Percentiles rank a stretch among this genome's conserved stretches.
Conservation (phyloP, 2,888 invertebrate genomes). For the Aphelenchoides bicaudatus region DNA sequence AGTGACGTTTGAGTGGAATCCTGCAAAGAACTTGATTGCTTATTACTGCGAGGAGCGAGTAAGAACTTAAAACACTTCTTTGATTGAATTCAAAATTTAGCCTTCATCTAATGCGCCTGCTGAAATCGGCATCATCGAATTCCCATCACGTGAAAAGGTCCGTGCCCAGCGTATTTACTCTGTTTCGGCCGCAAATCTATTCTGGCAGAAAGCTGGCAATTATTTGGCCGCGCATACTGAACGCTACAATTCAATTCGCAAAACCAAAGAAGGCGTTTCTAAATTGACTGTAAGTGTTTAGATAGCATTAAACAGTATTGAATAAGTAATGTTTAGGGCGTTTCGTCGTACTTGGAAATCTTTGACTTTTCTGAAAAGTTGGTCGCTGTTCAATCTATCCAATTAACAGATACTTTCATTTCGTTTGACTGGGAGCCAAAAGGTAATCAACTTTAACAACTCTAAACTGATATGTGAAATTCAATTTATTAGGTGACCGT, state of each 20-base stretch:
- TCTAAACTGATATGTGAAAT: background rate
- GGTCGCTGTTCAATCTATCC: conserved; percentile 93
- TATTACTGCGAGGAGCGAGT: conserved; percentile 94
- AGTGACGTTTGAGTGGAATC: conserved; percentile 95
- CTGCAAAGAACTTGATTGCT: conserved; percentile 81
- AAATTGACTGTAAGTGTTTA: conserved; percentile 74
- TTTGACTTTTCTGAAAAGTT: conserved; percentile 87
- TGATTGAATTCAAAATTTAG: conserved; percentile 17
- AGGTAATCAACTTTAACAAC: conserved; percentile 26
- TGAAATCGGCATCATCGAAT: conserved; percentile 52
- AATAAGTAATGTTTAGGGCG: conserved; percentile 60
- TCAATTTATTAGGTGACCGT: conserved; percentile 74
- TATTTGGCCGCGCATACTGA: conserved; percentile 93
- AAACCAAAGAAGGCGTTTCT: conserved; percentile 77
- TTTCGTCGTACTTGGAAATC: conserved; percentile 97
- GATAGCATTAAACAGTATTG: conserved; percentile 3
- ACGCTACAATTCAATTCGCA: conserved; percentile 78
- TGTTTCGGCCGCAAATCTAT: conserved; percentile 94
- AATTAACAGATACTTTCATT: conserved; percentile 73
- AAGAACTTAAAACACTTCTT: conserved; percentile 16
- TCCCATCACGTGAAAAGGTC: conserved; percentile 62
- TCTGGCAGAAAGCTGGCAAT: conserved; percentile 87
- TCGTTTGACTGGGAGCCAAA: conserved; percentile 95
- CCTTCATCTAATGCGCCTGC: conserved; percentile 41
- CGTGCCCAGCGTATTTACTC: conserved; percentile 70